Evolutionary conservation across 2,797 vertebrate species (phyloP).

Genomic region (Aphelocoma californica): DNA sequence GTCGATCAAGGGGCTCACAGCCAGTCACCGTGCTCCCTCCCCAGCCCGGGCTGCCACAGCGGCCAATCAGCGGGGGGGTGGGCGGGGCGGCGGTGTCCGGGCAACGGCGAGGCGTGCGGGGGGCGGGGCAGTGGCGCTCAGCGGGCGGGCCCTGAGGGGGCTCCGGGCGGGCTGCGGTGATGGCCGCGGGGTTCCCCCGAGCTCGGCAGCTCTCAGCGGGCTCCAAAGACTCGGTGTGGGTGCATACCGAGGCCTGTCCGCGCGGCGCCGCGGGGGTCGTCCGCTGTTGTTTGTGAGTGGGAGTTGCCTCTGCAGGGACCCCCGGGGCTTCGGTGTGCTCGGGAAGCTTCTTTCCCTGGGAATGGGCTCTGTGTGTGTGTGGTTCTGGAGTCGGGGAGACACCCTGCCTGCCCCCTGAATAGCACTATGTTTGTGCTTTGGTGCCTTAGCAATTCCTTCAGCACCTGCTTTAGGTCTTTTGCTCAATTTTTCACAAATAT

Average conservation of each 20-base stretch:
- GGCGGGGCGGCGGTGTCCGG: not conserved
- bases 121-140: not conserved
- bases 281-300: not conserved
- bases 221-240: rapidly evolving
- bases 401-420: rapidly evolving
- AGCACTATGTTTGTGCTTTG: rapidly evolving
- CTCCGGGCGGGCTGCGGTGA: not conserved
- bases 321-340: not conserved
- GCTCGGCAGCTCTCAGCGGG: rapidly evolving
- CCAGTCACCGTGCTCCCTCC: rapidly evolving
- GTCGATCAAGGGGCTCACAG: rapidly evolving
- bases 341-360: not conserved
- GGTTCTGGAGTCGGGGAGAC: not conserved
- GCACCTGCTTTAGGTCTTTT: not conserved
- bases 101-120: not conserved
- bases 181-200: rapidly evolving
- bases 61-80: not conserved
- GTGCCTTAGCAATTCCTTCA: rapidly evolving
- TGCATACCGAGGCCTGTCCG: rapidly evolving
- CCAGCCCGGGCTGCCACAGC: rapidly evolving
- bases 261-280: not conserved
- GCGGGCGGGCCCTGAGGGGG: not conserved
- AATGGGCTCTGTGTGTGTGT: rapidly evolving
- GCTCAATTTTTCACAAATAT: not conserved
- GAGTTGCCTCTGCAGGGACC: too few species aligned